A percentile compares a stretch with the other conserved stretches of the same genome.
These are phyloP conservation scores for Orthosia gracilis DNA, from an alignment of 2,888 invertebrate genomes.

Conservation along the genomic window DNA sequence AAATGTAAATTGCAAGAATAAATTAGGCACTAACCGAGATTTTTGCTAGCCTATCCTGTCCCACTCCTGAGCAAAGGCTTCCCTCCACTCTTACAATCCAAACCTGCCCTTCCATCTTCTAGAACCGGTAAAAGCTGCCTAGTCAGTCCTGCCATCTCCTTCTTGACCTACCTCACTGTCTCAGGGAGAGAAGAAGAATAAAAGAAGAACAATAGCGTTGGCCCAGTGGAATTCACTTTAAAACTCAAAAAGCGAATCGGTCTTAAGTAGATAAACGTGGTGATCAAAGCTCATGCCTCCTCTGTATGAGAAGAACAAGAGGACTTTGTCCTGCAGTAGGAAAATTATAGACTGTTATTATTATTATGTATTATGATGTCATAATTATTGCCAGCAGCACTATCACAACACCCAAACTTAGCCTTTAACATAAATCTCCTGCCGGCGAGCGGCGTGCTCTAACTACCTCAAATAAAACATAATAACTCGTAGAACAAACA, in stretches of 20 bases:
- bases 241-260: too few relatives aligned
- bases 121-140: neutral
- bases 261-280: too few relatives aligned
- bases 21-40: neutral
- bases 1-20: neutral
- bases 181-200: neutral
- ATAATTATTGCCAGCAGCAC: neutral
- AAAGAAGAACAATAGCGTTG: neutral
- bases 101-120: neutral
- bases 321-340: too few relatives aligned
- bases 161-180: neutral
- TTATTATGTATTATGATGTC: neutral
- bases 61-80: neutral
- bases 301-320: too few relatives aligned
- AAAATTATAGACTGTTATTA: too few relatives aligned
- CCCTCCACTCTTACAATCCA: neutral
- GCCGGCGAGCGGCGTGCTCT: neutral
- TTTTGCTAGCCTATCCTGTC: neutral
- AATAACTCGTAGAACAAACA: conserved; percentile 45
- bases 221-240: too few relatives aligned
- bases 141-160: neutral
- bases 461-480: conserved; percentile 37
- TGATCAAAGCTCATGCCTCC: too few relatives aligned
- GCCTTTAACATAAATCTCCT: neutral
- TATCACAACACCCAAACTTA: conserved; percentile 9